Evolutionary conservation across 2,888 invertebrate genomes (phyloP).

Genomic region (Ophonus ardosiacus): DNA sequence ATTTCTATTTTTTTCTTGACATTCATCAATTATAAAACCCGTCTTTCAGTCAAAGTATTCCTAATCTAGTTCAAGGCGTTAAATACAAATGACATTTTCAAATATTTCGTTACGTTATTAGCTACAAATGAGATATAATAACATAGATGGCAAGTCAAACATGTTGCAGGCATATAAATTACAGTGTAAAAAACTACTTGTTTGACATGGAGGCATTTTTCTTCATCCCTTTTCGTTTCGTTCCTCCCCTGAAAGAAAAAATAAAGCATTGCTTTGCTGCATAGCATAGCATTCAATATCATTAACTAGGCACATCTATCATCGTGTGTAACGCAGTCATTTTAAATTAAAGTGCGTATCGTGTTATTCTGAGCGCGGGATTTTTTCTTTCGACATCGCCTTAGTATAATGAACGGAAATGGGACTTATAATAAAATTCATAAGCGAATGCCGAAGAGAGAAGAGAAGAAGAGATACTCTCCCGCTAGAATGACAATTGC

Average conservation of each 20-base stretch:
- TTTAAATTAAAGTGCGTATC: slow-evolving; percentile 52
- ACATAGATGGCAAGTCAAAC: not conserved
- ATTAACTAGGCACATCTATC: slow-evolving; percentile 54
- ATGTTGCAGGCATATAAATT: slow-evolving; percentile 18
- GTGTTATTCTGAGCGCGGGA: slow-evolving; percentile 14
- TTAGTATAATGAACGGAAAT: slow-evolving; percentile 56
- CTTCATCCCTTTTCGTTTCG: not conserved
- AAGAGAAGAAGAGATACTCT: not conserved
- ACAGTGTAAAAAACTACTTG: slow-evolving; percentile 5
- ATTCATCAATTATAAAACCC: not conserved
- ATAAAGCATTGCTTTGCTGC: slow-evolving; percentile 10
- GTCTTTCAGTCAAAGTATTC: not conserved
- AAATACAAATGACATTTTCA: not conserved
- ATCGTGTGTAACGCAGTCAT: slow-evolving; percentile 41
- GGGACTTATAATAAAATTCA: slow-evolving; percentile 59
- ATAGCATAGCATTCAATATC: slow-evolving; percentile 37
- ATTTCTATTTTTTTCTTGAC: not conserved
- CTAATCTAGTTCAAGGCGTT: not conserved
- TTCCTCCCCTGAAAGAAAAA: slow-evolving; percentile 4
- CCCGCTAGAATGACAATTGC: slow-evolving; percentile 42
- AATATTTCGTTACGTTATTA: slow-evolving; percentile 18
- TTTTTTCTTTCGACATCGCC: slow-evolving; percentile 51
- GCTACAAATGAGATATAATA: slow-evolving; percentile 15
- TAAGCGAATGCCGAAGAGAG: slow-evolving; percentile 37
- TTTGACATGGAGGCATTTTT: slow-evolving; percentile 41